Percentiles rank a stretch among this genome's conserved stretches.
These are phyloP conservation scores for Manis javanica DNA, from an alignment of 2,797 vertebrate species.

Conservation along the genomic window DNA sequence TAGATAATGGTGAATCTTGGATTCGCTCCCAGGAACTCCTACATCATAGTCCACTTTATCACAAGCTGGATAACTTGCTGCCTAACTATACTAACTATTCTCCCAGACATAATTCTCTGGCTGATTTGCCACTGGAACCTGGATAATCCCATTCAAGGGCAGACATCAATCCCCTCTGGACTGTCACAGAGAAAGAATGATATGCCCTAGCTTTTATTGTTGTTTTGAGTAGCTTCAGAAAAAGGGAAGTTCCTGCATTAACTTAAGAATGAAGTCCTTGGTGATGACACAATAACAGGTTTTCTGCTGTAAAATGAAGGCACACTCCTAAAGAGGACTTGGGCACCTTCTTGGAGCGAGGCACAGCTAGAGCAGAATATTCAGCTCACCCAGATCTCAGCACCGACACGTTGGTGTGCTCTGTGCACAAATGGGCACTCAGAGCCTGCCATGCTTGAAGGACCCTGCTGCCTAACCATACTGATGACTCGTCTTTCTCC, in stretches of 20 bases:
- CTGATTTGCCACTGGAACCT: neutral
- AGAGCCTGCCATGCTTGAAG: neutral
- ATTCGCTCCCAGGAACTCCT: neutral
- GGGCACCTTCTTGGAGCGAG: neutral
- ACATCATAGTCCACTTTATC: neutral
- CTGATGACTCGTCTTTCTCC: neutral
- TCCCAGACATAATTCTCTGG: neutral
- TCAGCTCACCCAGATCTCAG: neutral
- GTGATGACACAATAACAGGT: neutral
- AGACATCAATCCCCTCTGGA: neutral
- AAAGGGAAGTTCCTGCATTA: neutral
- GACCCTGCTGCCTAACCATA: neutral
- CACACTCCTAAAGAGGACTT: neutral
- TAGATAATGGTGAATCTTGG: neutral
- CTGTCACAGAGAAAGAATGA: neutral
- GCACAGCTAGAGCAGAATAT: neutral
- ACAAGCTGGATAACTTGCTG: neutral
- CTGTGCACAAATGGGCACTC: rapidly evolving
- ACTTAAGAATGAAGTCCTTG: neutral
- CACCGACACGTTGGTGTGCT: too few species aligned
- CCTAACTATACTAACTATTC: too few species aligned
- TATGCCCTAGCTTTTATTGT: neutral
- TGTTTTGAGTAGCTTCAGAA: neutral
- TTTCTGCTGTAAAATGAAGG: neutral
- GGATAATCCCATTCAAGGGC: neutral